These are phyloP conservation scores for Tarsius wallacei DNA, from an alignment of 2,797 vertebrate species.

Conservation along the genomic window DNA sequence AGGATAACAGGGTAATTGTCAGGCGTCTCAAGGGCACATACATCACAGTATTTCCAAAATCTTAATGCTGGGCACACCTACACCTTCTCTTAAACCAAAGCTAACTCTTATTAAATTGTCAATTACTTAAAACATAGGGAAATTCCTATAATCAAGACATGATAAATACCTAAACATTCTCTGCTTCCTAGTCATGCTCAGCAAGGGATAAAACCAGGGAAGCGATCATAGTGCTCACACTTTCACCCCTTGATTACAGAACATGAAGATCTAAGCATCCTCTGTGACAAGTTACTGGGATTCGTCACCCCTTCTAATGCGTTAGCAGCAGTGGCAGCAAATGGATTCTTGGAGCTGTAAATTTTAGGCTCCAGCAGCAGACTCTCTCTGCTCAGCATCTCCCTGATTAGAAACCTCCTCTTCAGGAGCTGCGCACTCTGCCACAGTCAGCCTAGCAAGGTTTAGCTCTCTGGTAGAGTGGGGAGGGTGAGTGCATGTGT, in stretches of 20 bases:
- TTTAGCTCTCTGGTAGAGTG: conserved; percentile 27
- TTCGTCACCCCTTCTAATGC: conserved; percentile 45
- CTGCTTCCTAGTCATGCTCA: conserved; percentile 22
- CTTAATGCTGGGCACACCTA: not conserved
- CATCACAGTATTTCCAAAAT: conserved; percentile 13
- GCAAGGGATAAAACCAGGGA: conserved; percentile 37
- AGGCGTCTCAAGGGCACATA: not conserved
- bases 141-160: conserved; percentile 31
- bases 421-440: conserved; percentile 72
- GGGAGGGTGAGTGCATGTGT: not conserved
- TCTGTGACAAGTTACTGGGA: conserved; percentile 66
- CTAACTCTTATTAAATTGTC: conserved; percentile 26
- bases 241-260: conserved; percentile 49
- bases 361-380: conserved; percentile 78
- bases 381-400: conserved; percentile 73
- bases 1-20: not conserved
- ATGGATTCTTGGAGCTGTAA: conserved; percentile 73
- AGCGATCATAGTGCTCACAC: conserved; percentile 34
- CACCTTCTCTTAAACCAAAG: conserved; percentile 28
- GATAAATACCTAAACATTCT: conserved; percentile 4
- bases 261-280: conserved; percentile 51
- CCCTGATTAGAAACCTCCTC: conserved; percentile 86
- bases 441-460: conserved; percentile 49
- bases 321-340: conserved; percentile 39
- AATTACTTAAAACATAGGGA: not conserved